Percentiles rank a stretch among this genome's conserved stretches.
phyloP scores from a whole-genome alignment of 2,113 vertebrate genomes.

The Clupea harengus region DNA sequence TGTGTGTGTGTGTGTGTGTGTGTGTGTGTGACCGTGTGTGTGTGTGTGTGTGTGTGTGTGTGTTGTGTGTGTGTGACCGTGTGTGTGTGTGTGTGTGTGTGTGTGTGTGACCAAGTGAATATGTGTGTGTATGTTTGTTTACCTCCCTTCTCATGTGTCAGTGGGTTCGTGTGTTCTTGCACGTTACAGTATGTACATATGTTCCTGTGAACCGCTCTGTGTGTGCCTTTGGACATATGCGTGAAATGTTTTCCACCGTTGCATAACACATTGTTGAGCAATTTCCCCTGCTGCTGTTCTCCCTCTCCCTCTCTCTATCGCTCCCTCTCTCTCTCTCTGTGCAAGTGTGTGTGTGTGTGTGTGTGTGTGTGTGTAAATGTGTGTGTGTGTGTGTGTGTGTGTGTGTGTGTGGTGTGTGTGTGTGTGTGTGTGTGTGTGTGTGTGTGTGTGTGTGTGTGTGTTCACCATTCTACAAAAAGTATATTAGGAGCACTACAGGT shows the following conservation, averaged over 20 bases:
- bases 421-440: neutral
- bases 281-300: neutral
- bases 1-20: neutral
- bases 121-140: constrained; percentile 23
- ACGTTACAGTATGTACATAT: neutral
- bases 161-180: neutral
- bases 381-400: neutral
- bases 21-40: neutral
- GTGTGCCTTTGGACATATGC: neutral
- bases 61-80: neutral
- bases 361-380: neutral
- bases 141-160: neutral
- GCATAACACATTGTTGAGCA: neutral
- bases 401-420: neutral
- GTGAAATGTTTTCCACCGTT: neutral
- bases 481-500: neutral
- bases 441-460: neutral
- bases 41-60: neutral
- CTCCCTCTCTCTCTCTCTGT: neutral
- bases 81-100: neutral
- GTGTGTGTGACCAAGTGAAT: constrained; percentile 2
- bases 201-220: neutral
- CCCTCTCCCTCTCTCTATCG: too few species aligned
- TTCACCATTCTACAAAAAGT: neutral
- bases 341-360: neutral